A percentile compares a stretch with the other conserved stretches of the same genome.
phyloP scores from a whole-genome alignment of 1,140 invertebrate genomes.

The Drosophila arawakana region DNA sequence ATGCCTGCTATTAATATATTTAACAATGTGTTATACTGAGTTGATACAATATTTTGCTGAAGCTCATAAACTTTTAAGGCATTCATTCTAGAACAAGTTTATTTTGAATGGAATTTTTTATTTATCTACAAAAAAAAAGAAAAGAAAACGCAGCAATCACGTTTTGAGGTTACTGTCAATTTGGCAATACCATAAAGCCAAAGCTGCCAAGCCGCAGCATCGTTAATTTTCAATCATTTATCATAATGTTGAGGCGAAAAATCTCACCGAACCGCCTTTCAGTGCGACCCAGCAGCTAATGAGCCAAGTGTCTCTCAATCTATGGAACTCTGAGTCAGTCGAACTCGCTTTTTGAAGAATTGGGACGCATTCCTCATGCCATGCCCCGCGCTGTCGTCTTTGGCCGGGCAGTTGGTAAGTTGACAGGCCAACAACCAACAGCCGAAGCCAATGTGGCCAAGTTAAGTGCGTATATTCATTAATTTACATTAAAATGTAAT shows the following conservation, averaged over 20 bases:
- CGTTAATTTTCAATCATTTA: constrained; percentile 78
- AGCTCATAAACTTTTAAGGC: not conserved
- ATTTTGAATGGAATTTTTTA: not conserved
- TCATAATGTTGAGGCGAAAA: constrained; percentile 57
- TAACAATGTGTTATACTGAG: too few species aligned
- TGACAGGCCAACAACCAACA: constrained; percentile 53
- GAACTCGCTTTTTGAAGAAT: constrained; percentile 25
- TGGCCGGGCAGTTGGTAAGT: constrained; percentile 42
- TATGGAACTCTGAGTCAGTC: constrained; percentile 57
- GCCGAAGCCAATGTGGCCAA: constrained; percentile 57
- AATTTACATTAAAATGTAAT: constrained; percentile 82
- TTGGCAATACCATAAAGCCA: constrained; percentile 39
- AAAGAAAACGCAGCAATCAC: constrained; percentile 10
- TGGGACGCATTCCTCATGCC: constrained; percentile 5
- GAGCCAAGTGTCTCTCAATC: constrained; percentile 61
- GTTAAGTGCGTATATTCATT: constrained; percentile 76
- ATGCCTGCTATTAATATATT: too few species aligned
- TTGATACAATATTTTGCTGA: too few species aligned
- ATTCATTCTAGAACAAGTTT: not conserved
- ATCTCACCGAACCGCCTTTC: constrained; percentile 54
- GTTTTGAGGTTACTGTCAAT: constrained; percentile 47
- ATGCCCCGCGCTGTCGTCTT: not conserved
- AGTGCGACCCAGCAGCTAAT: constrained; percentile 60
- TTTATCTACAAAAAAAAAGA: not conserved
- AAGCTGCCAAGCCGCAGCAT: constrained; percentile 36